Conservation (phyloP, 2,888 invertebrate genomes). For the Nemurella pictetii region DNA sequence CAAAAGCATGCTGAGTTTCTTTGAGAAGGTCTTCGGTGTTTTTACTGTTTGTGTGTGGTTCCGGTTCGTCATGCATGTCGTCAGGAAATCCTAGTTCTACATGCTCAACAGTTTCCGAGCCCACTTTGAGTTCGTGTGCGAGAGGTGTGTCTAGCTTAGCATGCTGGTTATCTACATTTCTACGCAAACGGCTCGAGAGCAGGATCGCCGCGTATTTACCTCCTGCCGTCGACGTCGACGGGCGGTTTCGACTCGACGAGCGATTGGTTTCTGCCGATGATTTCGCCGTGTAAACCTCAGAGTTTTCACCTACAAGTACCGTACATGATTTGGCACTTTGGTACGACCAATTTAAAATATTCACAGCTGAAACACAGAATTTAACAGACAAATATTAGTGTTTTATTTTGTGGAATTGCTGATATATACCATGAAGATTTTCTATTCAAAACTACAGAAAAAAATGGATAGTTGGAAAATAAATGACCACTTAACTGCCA, state of each 20-base stretch:
- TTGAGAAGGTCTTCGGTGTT: slow-evolving; percentile 9
- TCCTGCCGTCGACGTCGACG: slow-evolving; percentile 61
- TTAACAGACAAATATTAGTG: background rate
- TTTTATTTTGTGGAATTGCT: too few species aligned
- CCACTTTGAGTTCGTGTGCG: slow-evolving; percentile 18
- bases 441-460: too few species aligned
- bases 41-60: background rate
- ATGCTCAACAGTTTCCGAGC: slow-evolving; percentile 25
- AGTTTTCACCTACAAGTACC: slow-evolving; percentile 78
- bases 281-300: slow-evolving; percentile 69
- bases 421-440: too few species aligned
- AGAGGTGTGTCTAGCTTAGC: slow-evolving; percentile 44
- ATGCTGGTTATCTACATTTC: slow-evolving; percentile 67
- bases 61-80: slow-evolving; percentile 18
- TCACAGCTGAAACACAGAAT: slow-evolving; percentile 63
- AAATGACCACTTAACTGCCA: too few species aligned
- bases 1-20: slow-evolving; percentile 39
- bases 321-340: slow-evolving; percentile 81
- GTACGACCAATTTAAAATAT: slow-evolving; percentile 83
- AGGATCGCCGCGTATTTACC: slow-evolving; percentile 51
- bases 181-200: slow-evolving; percentile 65
- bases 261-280: slow-evolving; percentile 72
- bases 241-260: slow-evolving; percentile 67
- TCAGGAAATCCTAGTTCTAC: background rate
- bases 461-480: too few species aligned